Evolutionary conservation across 2,797 vertebrate genomes (phyloP).

Genomic region (Dermochelys coriacea): DNA sequence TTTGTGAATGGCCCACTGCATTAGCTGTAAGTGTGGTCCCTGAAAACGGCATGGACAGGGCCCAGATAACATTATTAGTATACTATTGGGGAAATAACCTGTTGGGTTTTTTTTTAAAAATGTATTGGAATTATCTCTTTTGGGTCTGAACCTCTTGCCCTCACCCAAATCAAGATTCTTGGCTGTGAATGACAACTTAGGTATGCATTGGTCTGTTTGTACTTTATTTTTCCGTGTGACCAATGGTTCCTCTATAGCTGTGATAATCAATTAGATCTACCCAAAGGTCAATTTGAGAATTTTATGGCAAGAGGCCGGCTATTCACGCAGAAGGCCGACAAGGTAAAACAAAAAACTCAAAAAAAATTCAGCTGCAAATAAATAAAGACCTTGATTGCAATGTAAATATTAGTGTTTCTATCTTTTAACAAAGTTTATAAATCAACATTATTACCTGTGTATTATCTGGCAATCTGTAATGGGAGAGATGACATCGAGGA

Average conservation of each 20-base stretch:
- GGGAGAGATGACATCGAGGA: background rate
- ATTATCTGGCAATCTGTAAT: background rate
- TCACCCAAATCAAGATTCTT: background rate
- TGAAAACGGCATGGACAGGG: background rate
- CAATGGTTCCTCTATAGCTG: background rate
- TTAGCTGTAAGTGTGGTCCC: background rate
- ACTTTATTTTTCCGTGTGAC: background rate
- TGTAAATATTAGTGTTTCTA: background rate
- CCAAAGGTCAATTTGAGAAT: background rate
- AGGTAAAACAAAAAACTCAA: background rate
- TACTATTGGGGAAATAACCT: background rate
- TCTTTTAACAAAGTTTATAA: background rate
- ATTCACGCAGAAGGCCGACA: background rate
- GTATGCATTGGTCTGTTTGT: background rate
- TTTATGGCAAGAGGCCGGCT: background rate
- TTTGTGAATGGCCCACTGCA: background rate
- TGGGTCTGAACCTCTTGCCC: background rate
- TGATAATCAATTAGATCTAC: background rate
- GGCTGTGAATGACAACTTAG: background rate
- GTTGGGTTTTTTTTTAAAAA: accelerated
- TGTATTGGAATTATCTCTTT: background rate
- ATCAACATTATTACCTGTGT: background rate
- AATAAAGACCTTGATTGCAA: background rate
- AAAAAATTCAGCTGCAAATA: background rate
- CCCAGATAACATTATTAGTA: background rate